A percentile compares a stretch with the other conserved stretches of the same genome.
These are phyloP conservation scores for Gonatopus flavifemur DNA, from an alignment of 1,140 invertebrate species.

Conservation along the genomic window DNA sequence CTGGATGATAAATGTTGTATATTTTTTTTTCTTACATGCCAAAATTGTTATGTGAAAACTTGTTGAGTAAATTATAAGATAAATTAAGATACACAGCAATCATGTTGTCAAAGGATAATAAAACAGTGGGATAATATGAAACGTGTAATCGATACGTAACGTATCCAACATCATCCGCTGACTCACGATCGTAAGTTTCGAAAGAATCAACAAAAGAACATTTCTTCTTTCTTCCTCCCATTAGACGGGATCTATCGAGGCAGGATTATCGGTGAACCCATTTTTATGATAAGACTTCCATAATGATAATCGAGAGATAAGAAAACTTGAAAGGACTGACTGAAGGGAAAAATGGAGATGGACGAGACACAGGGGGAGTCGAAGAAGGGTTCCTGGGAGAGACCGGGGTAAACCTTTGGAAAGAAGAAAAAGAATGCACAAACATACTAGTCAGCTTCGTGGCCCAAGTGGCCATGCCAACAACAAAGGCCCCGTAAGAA, in stretches of 20 bases:
- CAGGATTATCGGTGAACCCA: too few relatives aligned
- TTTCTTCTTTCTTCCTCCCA: background rate
- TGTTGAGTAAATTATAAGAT: too few relatives aligned
- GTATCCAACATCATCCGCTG: background rate
- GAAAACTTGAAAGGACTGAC: background rate
- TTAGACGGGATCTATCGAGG: background rate
- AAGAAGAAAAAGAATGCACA: conserved; percentile 42
- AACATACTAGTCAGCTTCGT: conserved; percentile 48
- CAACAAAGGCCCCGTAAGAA: conserved; percentile 53
- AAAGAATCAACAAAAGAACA: too few relatives aligned
- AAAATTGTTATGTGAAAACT: too few relatives aligned
- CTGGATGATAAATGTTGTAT: too few relatives aligned
- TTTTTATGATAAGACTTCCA: too few relatives aligned
- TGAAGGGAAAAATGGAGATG: background rate
- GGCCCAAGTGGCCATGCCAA: conserved; percentile 28
- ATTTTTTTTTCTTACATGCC: too few relatives aligned
- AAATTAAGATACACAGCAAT: too few relatives aligned
- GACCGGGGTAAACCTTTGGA: background rate
- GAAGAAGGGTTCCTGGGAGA: background rate
- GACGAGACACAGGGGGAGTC: background rate
- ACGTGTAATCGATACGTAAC: too few relatives aligned
- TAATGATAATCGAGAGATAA: background rate
- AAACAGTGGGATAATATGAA: too few relatives aligned
- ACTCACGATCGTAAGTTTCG: background rate
- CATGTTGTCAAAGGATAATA: too few relatives aligned